Percentiles rank a stretch among this genome's conserved stretches.
phyloP scores from a whole-genome alignment of 1,140 invertebrate species.

The Apis laboriosa region DNA sequence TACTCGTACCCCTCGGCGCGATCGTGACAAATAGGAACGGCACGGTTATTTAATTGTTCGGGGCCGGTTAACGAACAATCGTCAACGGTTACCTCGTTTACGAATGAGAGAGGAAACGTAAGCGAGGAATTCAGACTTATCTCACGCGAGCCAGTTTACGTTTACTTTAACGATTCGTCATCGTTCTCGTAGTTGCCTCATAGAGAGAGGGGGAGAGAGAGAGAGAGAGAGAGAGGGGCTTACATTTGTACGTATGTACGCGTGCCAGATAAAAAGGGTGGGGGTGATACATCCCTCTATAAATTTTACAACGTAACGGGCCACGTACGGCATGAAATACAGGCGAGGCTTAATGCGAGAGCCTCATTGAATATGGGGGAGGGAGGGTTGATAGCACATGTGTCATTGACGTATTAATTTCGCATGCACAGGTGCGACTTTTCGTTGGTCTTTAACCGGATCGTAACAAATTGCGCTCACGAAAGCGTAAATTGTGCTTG shows the following conservation, averaged over 20 bases:
- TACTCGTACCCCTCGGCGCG: slow-evolving; percentile 30
- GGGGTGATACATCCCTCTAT: slow-evolving; percentile 6
- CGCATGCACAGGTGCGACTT: slow-evolving; percentile 44
- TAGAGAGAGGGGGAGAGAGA: neutral
- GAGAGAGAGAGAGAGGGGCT: neutral
- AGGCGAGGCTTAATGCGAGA: slow-evolving; percentile 42
- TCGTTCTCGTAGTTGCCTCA: neutral
- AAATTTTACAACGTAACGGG: slow-evolving; percentile 31
- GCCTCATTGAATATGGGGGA: slow-evolving; percentile 33
- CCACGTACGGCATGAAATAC: slow-evolving; percentile 23
- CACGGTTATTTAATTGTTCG: slow-evolving; percentile 55
- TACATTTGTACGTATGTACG: no score
- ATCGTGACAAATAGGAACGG: slow-evolving; percentile 55
- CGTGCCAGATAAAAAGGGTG: neutral
- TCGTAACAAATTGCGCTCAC: slow-evolving; percentile 22
- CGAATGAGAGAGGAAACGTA: neutral
- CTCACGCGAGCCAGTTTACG: neutral
- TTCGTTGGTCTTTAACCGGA: slow-evolving; percentile 35
- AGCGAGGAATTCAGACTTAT: neutral
- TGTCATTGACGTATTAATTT: slow-evolving; percentile 55
- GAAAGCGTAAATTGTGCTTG: neutral
- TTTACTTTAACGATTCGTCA: slow-evolving; percentile 10
- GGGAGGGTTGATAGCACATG: slow-evolving; percentile 27
- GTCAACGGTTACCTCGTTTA: neutral
- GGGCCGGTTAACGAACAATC: slow-evolving; percentile 46